These are phyloP conservation scores for Tachina lurida DNA, from an alignment of 2,888 invertebrate genomes.

Conservation along the genomic window DNA sequence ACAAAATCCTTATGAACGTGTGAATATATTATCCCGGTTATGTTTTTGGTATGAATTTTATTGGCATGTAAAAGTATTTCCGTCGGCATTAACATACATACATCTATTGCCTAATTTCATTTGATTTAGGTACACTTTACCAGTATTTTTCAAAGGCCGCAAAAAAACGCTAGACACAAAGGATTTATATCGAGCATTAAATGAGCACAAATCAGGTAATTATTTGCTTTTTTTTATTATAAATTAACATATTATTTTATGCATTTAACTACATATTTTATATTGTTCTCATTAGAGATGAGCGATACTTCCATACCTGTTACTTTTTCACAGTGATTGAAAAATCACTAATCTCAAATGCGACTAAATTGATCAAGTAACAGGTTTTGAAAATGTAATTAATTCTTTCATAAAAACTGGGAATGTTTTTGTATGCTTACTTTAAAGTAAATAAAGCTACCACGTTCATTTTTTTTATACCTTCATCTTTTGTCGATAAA, in stretches of 20 bases:
- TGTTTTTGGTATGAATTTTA: constrained; percentile 84
- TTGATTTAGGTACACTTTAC: constrained; percentile 88
- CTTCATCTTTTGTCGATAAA: no score
- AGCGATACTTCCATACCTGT: no score
- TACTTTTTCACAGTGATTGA: no score
- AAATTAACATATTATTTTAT: background rate
- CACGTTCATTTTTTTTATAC: no score
- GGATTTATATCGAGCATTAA: constrained; percentile 89
- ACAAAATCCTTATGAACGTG: constrained; percentile 85
- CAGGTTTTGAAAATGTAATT: no score
- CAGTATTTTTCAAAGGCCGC: constrained; percentile 89
- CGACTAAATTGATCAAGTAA: no score
- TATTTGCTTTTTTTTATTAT: background rate
- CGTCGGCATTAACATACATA: background rate
- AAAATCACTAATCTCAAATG: no score
- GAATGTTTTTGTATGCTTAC: no score
- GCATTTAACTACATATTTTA: no score
- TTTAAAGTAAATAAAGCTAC: no score
- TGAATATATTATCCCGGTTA: constrained; percentile 86
- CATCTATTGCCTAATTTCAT: constrained; percentile 21
- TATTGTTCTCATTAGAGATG: no score
- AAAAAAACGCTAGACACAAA: constrained; percentile 88
- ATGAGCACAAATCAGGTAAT: constrained; percentile 86
- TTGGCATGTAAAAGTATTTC: background rate
- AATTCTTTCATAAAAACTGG: no score